phyloP scores from a whole-genome alignment of 2,113 vertebrate genomes.

The Clinocottus analis region DNA sequence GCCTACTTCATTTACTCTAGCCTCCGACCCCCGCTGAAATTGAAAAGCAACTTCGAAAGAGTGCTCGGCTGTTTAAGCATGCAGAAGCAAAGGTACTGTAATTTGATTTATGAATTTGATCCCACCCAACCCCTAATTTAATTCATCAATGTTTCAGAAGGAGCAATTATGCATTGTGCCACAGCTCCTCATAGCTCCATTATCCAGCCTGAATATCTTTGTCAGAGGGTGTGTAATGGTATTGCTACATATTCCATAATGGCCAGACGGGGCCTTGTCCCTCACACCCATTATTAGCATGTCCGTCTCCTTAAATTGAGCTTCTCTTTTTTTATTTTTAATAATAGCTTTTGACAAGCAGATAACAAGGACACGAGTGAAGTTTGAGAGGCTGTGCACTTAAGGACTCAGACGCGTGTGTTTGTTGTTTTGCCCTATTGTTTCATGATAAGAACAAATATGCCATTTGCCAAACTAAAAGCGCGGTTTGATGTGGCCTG shows the following conservation, averaged over 20 bases:
- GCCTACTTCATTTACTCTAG: slow-evolving; percentile 82
- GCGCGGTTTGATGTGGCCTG: slow-evolving; percentile 34
- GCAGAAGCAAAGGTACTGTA: slow-evolving; percentile 80
- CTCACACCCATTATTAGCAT: slow-evolving; percentile 64
- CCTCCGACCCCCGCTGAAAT: slow-evolving; percentile 36
- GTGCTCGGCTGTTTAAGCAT: slow-evolving; percentile 69
- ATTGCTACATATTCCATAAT: slow-evolving; percentile 81
- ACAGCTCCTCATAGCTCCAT: slow-evolving; percentile 75
- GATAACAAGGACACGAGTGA: slow-evolving; percentile 54
- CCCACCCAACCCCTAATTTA: slow-evolving; percentile 83
- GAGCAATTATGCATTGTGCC: slow-evolving; percentile 83
- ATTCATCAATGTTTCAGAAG: slow-evolving; percentile 86
- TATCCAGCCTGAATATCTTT: slow-evolving; percentile 77
- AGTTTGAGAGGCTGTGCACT: slow-evolving; percentile 44
- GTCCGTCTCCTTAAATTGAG: slow-evolving; percentile 66
- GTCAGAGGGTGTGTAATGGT: slow-evolving; percentile 79
- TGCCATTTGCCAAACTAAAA: slow-evolving; percentile 52
- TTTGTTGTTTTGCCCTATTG: slow-evolving; percentile 41
- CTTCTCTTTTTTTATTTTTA: slow-evolving; percentile 59
- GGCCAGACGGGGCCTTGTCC: slow-evolving; percentile 56
- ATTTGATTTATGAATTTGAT: slow-evolving; percentile 88
- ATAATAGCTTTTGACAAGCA: slow-evolving; percentile 65
- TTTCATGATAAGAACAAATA: slow-evolving; percentile 60
- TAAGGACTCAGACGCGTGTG: slow-evolving; percentile 17
- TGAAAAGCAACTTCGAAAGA: slow-evolving; percentile 71